Evolutionary conservation across 1,140 invertebrate genomes (phyloP).

Genomic region (Oscheius sp.): DNA sequence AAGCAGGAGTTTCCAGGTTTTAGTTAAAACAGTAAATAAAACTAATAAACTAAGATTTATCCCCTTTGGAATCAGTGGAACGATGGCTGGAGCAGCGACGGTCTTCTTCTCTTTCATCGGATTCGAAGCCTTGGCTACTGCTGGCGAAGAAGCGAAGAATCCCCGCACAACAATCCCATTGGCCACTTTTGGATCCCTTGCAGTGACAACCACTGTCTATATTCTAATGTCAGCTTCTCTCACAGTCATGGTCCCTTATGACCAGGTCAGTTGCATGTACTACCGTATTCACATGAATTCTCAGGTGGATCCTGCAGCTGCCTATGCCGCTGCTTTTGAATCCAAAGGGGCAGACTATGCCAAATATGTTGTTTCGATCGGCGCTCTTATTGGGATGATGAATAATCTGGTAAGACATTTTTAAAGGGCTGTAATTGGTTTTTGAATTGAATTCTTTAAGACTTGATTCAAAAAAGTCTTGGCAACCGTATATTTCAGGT

Average conservation of each 20-base stretch:
- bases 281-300: neutral
- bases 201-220: slow-evolving; percentile 75
- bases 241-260: slow-evolving; percentile 77
- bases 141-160: slow-evolving; percentile 65
- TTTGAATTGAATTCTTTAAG: neutral
- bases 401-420: slow-evolving; percentile 65
- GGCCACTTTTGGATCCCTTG: slow-evolving; percentile 77
- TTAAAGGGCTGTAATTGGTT: neutral
- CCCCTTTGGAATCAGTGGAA: slow-evolving; percentile 75
- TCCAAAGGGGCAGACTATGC: slow-evolving; percentile 71
- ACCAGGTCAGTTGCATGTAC: neutral
- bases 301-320: slow-evolving; percentile 71
- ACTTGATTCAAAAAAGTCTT: no score
- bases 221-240: slow-evolving; percentile 77
- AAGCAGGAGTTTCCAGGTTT: neutral
- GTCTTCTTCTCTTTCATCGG: slow-evolving; percentile 88
- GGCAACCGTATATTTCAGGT: slow-evolving; percentile 65
- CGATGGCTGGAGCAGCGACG: slow-evolving; percentile 75
- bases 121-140: slow-evolving; percentile 83
- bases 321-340: slow-evolving; percentile 79
- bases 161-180: slow-evolving; percentile 76
- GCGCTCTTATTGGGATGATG: slow-evolving; percentile 84
- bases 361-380: slow-evolving; percentile 80
- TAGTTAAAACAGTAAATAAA: neutral
- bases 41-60: slow-evolving; percentile 71